phyloP scores from a whole-genome alignment of 2,113 vertebrate species.

The Cynopterus brachyotis region DNA sequence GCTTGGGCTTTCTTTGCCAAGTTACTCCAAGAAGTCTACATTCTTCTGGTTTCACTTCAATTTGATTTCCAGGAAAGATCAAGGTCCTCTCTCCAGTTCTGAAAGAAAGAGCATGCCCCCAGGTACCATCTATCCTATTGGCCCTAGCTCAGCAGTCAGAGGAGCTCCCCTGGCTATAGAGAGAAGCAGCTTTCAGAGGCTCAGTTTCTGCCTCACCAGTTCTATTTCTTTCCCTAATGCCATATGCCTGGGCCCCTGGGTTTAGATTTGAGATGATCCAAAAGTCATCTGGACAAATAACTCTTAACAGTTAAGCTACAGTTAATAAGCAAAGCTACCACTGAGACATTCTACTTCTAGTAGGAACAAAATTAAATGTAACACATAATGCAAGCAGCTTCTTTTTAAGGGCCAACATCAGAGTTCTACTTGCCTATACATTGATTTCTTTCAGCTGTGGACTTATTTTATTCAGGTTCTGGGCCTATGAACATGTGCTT shows the following conservation, averaged over 20 bases:
- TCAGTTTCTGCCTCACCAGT: neutral
- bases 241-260: neutral
- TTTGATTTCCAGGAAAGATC: neutral
- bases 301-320: neutral
- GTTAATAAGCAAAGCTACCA: neutral
- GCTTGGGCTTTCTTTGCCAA: neutral
- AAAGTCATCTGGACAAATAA: neutral
- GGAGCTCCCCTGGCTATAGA: neutral
- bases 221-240: neutral
- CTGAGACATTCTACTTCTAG: neutral
- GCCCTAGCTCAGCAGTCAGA: neutral
- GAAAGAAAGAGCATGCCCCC: neutral
- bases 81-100: neutral
- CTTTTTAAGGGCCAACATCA: neutral
- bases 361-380: neutral
- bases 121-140: neutral
- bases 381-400: neutral
- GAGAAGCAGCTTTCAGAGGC: neutral
- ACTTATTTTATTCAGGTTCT: neutral
- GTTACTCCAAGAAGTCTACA: neutral
- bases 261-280: neutral
- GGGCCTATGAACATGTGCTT: neutral
- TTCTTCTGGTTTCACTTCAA: neutral
- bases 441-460: neutral
- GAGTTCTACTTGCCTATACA: neutral